These are phyloP conservation scores for Nymphalis polychloros DNA, from an alignment of 2,888 invertebrate species.

Conservation along the genomic window DNA sequence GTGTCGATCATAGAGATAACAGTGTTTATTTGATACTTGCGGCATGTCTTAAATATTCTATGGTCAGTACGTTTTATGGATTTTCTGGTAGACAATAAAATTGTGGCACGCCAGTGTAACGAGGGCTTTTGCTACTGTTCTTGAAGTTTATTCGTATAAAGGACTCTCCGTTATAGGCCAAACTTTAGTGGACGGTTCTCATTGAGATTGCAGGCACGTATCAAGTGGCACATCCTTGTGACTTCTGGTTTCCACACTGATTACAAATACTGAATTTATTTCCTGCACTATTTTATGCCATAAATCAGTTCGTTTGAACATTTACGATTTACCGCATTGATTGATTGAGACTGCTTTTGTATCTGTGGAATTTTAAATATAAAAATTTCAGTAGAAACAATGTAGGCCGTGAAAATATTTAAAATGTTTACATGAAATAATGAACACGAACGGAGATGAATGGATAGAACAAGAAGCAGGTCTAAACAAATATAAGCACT, in stretches of 20 bases:
- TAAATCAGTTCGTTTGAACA: slow-evolving; percentile 29
- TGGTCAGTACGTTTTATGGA: slow-evolving; percentile 61
- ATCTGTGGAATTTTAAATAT: background rate
- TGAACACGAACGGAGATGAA: too few relatives aligned
- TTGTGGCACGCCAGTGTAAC: slow-evolving; percentile 35
- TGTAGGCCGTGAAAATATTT: background rate
- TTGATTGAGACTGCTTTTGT: background rate
- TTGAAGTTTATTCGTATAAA: slow-evolving; percentile 26
- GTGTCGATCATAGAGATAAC: slow-evolving; percentile 29
- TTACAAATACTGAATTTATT: slow-evolving; percentile 66
- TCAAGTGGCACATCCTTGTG: slow-evolving; percentile 63
- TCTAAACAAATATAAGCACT: too few relatives aligned
- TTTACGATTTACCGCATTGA: slow-evolving; percentile 13
- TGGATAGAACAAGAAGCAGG: too few relatives aligned
- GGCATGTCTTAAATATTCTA: slow-evolving; percentile 50
- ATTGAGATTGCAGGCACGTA: slow-evolving; percentile 68
- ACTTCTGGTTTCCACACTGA: slow-evolving; percentile 70
- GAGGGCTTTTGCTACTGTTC: slow-evolving; percentile 25
- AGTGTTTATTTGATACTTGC: slow-evolving; percentile 34
- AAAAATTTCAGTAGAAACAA: background rate
- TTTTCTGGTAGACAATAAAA: slow-evolving; percentile 59
- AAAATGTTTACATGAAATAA: background rate
- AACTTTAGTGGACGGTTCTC: slow-evolving; percentile 47
- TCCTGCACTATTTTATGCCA: slow-evolving; percentile 35
- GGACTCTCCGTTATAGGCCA: slow-evolving; percentile 45